Base-by-base conservation (phyloP, 1,140 invertebrate genomes). In the Melitaea cinxia region DNA sequence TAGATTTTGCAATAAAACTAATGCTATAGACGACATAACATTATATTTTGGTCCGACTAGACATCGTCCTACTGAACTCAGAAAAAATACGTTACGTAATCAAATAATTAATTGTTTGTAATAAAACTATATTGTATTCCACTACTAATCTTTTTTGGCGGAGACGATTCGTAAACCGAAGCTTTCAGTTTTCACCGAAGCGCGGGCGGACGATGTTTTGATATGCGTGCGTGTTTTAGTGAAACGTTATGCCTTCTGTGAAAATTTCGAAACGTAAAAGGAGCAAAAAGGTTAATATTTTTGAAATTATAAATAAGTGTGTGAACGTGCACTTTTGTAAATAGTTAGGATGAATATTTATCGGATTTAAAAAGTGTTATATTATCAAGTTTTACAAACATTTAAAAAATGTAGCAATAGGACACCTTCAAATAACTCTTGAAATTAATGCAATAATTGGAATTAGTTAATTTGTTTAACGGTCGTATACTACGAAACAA, bases 181-280 rank as follows among this genome's bases (percentile, higher is more conserved):
- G 58, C 50, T 74, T 81, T 82, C 73, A 82, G 82, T 80, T 81
- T 78, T 78, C 56, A 76, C 72, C 72, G 60, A 69, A 74, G 60
- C 72, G 77, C 68, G 66, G 63, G 64, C 69, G 54, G 57, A 62
- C 53, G 50, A 42, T 63, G 76, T 63, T 73, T 72, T 68, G 73
- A 77, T 77, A 70, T 69, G 75, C 66, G 69, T 28, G 35, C 42
- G 49, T 23, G 30, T 66, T 68, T 39, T 15, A 37, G 42, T 60
- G 60, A 65, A 45, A 33, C 70, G 82, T 65, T 64, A 76, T 76
- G 67, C 65, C 73, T 70, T 77, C 70, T 58, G 68, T 65, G 42
- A 78, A 74, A 62, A 28, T 42, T 47, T 49, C 69, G 30, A 75
- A 77, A 59, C 73, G 71, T 57, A 54, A 61, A 4, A 72, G 70